phyloP scores from a whole-genome alignment of 2,888 invertebrate species.

The Drosophila falleni region DNA sequence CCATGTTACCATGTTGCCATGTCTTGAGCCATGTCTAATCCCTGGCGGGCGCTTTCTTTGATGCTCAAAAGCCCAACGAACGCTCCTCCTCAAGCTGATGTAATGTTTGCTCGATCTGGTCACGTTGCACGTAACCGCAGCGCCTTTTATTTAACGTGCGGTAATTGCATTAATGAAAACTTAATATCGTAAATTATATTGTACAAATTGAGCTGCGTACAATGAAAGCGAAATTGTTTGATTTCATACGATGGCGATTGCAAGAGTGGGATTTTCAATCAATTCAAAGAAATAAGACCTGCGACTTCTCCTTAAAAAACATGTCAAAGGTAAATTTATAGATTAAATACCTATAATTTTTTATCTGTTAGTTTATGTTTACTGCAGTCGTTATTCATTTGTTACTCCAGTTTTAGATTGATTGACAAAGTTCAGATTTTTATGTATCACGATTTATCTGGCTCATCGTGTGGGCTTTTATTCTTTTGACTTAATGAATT shows the following conservation, averaged over 20 bases:
- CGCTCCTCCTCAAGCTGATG: conserved; percentile 60
- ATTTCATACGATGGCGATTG: conserved; percentile 53
- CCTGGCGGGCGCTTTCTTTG: conserved; percentile 66
- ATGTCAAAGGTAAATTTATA: conserved; percentile 46
- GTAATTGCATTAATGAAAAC: conserved; percentile 79
- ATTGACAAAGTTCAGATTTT: conserved; percentile 3
- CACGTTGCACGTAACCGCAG: conserved; percentile 77
- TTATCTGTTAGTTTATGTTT: background rate
- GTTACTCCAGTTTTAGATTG: background rate
- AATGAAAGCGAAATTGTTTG: conserved; percentile 78
- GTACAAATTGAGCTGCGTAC: conserved; percentile 79
- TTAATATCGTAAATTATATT: conserved; percentile 78
- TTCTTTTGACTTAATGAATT: background rate
- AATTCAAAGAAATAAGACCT: conserved; percentile 30
- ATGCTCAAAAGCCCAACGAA: conserved; percentile 36
- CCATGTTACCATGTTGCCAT: background rate
- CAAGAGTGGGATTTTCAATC: conserved; percentile 47
- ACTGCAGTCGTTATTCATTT: background rate
- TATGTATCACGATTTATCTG: conserved; percentile 1
- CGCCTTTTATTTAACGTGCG: conserved; percentile 78
- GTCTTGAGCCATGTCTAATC: conserved; percentile 66
- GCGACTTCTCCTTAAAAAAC: conserved; percentile 11
- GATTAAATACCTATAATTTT: background rate
- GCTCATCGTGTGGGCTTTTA: background rate
- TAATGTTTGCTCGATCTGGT: conserved; percentile 77